Conservation (phyloP, 2,888 invertebrate species). For the Pollenia amentaria region DNA sequence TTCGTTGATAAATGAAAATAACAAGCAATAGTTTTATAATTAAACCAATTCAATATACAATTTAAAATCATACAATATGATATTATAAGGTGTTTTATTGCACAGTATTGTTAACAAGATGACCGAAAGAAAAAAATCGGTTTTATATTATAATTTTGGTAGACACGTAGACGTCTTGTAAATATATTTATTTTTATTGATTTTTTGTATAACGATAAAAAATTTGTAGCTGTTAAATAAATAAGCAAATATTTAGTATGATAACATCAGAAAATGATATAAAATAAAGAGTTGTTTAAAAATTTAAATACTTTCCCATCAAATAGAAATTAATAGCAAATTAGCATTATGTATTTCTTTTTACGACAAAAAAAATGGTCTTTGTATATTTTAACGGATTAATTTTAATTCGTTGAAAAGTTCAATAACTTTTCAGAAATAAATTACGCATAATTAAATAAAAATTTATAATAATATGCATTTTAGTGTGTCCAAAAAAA, state of each 20-base stretch:
- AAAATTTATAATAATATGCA: too few relatives aligned
- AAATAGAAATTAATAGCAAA: not conserved
- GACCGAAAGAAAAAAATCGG: constrained; percentile 23
- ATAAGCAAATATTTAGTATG: constrained; percentile 32
- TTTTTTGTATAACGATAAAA: not conserved
- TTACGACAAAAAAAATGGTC: not conserved
- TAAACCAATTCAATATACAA: constrained; percentile 42
- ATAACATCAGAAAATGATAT: constrained; percentile 20
- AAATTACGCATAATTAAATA: not conserved
- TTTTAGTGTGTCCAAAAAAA: too few relatives aligned
- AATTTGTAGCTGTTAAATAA: constrained; percentile 28
- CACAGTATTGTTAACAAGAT: not conserved
- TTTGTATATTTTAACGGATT: too few relatives aligned
- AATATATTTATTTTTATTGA: not conserved
- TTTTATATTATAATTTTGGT: constrained; percentile 32
- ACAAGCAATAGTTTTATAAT: constrained; percentile 32
- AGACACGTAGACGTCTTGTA: constrained; percentile 66
- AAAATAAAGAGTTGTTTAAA: constrained; percentile 5
- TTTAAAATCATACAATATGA: constrained; percentile 9
- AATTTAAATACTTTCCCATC: not conserved
- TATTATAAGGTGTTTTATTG: constrained; percentile 9
- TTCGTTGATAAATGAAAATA: constrained; percentile 23
- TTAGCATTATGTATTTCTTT: constrained; percentile 14
- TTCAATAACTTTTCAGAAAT: not conserved
- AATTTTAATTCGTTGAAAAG: too few relatives aligned